Evolutionary conservation across 2,888 invertebrate genomes (phyloP).

Genomic region (Leucozona laternaria): DNA sequence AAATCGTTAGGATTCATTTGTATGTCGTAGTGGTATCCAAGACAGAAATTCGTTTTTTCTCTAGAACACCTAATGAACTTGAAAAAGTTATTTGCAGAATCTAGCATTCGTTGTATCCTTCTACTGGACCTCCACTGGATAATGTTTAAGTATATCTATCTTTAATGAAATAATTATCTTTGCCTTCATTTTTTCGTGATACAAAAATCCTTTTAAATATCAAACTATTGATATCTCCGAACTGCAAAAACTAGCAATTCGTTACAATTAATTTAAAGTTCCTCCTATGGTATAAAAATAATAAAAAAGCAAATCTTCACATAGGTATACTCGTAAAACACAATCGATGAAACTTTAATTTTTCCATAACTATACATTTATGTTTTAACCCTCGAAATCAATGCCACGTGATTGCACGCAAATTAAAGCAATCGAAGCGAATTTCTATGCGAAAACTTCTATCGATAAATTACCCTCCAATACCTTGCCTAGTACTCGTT

Average conservation of each 20-base stretch:
- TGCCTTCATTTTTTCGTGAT: too few species aligned
- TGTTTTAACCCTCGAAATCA: slow-evolving; percentile 32
- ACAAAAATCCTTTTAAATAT: too few species aligned
- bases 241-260: not conserved
- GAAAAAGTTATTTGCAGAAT: too few species aligned
- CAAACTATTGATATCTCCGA: not conserved
- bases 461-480: slow-evolving; percentile 4
- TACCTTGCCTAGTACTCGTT: not conserved
- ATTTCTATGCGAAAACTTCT: slow-evolving; percentile 66
- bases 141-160: too few species aligned
- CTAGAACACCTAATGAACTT: too few species aligned
- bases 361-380: not conserved
- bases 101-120: too few species aligned
- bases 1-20: too few species aligned
- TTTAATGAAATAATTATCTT: too few species aligned
- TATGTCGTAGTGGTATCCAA: too few species aligned
- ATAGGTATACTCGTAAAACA: not conserved
- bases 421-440: slow-evolving; percentile 66
- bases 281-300: not conserved
- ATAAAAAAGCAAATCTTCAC: not conserved
- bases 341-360: slow-evolving; percentile 4
- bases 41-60: too few species aligned
- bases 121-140: too few species aligned
- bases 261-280: not conserved
- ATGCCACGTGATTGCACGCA: slow-evolving; percentile 65